Conservation (phyloP, 1,140 invertebrate species). For the Drosophila quadrilineata region DNA sequence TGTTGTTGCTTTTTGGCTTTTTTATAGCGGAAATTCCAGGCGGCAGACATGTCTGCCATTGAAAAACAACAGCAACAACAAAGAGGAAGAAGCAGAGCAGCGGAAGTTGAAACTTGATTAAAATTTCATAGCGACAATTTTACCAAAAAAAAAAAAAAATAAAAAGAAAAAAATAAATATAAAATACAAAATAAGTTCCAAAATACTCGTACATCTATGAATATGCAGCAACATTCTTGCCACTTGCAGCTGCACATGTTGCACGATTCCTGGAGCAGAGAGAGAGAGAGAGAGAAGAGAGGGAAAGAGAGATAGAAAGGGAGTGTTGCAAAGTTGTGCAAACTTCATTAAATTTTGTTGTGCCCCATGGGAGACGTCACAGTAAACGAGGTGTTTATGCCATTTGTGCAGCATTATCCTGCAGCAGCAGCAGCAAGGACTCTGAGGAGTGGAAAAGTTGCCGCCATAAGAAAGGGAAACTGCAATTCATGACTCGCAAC, state of each 20-base stretch:
- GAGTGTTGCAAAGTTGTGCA: slow-evolving; percentile 31
- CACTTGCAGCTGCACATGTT: slow-evolving; percentile 18
- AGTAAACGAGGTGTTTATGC: background rate
- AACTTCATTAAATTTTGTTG: slow-evolving; percentile 41
- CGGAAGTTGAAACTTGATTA: slow-evolving; percentile 53
- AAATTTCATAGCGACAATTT: slow-evolving; percentile 59
- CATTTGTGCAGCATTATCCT: slow-evolving; percentile 37
- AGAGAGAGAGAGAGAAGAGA: too few relatives aligned
- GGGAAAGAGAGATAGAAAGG: too few relatives aligned
- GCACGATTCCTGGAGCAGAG: background rate
- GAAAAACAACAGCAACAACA: slow-evolving; percentile 6
- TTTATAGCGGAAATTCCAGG: slow-evolving; percentile 35
- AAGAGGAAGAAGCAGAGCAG: slow-evolving; percentile 11
- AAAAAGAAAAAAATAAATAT: background rate
- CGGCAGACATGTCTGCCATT: slow-evolving; percentile 58
- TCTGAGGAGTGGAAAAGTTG: slow-evolving; percentile 2
- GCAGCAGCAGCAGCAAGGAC: background rate
- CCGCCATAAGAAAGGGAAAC: slow-evolving; percentile 39
- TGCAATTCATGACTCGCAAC: slow-evolving; percentile 37
- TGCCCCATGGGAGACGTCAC: background rate
- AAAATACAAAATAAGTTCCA: background rate
- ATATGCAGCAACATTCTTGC: slow-evolving; percentile 39
- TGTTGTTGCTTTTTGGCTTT: slow-evolving; percentile 22
- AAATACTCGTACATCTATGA: slow-evolving; percentile 18
- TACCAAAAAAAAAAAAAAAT: slow-evolving; percentile 24